Conservation (phyloP, 2,797 vertebrate species). For the Danionella dracula region DNA sequence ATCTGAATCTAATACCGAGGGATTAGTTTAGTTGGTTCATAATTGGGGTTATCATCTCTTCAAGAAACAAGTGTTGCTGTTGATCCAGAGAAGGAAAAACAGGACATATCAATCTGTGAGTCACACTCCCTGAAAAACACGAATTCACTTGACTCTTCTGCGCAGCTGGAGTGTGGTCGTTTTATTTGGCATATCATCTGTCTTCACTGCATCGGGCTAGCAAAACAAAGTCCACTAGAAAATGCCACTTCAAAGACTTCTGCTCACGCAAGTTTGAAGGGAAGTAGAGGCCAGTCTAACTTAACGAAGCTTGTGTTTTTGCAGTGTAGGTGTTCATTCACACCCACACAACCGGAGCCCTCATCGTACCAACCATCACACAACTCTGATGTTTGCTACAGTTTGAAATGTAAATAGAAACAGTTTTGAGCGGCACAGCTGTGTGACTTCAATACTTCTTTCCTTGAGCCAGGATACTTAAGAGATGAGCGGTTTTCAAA, state of each 20-base stretch:
- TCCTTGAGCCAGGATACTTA: constrained; percentile 24
- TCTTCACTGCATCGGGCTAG: constrained; percentile 45
- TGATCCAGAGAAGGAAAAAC: constrained; percentile 5
- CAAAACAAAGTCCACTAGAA: constrained; percentile 20
- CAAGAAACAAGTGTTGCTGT: background rate
- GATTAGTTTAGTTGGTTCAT: no score
- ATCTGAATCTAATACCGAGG: no score
- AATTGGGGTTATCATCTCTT: no score
- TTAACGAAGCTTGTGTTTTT: constrained; percentile 43
- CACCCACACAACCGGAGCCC: background rate
- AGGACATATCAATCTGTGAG: constrained; percentile 29
- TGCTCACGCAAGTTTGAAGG: constrained; percentile 37
- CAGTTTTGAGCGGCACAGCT: constrained; percentile 21
- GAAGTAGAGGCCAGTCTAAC: constrained; percentile 40
- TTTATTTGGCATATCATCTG: constrained; percentile 59
- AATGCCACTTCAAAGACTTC: constrained; percentile 28
- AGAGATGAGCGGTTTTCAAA: constrained; percentile 10
- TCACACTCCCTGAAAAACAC: constrained; percentile 7
- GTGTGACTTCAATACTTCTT: background rate
- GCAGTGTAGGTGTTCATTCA: background rate
- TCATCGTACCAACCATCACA: constrained; percentile 10
- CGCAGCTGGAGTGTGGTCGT: constrained; percentile 27
- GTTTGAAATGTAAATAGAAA: constrained; percentile 39
- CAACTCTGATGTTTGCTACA: constrained; percentile 22
- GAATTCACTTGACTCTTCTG: background rate